phyloP scores from a whole-genome alignment of 2,113 vertebrate species.

The Myrmecobius fasciatus region DNA sequence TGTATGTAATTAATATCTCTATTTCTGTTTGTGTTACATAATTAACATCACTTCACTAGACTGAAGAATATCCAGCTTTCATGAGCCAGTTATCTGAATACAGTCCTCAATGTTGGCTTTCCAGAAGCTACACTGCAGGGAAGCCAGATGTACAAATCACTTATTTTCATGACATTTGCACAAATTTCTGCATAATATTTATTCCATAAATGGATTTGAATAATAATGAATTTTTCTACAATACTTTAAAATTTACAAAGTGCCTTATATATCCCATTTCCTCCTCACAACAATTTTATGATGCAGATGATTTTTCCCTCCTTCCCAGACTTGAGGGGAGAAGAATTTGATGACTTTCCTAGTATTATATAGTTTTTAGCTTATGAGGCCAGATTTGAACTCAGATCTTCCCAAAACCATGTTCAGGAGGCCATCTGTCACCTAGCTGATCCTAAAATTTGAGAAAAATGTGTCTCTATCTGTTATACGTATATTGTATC shows the following conservation, averaged over 20 bases:
- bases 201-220: neutral
- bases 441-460: neutral
- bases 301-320: neutral
- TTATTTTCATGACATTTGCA: neutral
- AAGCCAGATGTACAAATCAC: neutral
- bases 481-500: neutral
- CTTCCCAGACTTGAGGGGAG: neutral
- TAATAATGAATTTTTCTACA: neutral
- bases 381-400: neutral
- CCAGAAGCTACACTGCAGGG: neutral
- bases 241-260: neutral
- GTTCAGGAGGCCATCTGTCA: neutral
- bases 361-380: neutral
- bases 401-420: neutral
- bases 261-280: neutral
- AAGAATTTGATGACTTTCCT: neutral
- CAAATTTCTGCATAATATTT: neutral
- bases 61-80: neutral
- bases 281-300: neutral
- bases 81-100: neutral
- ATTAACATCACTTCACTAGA: neutral
- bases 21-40: neutral
- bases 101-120: neutral
- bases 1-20: neutral
- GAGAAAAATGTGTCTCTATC: neutral